These are phyloP conservation scores for Holcopasites calliopsidis DNA, from an alignment of 1,140 invertebrate species.

Conservation along the genomic window DNA sequence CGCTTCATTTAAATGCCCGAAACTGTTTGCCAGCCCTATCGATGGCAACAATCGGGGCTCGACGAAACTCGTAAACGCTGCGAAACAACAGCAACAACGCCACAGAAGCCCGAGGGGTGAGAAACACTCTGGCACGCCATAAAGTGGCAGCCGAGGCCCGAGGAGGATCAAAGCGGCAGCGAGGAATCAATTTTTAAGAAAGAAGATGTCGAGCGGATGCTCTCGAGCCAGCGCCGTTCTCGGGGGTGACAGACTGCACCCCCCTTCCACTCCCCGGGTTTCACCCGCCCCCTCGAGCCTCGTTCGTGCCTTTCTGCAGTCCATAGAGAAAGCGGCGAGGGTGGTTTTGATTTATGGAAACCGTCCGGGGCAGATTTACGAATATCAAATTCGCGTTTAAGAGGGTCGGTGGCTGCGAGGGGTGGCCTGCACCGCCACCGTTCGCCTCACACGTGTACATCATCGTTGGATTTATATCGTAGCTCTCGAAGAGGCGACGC, in stretches of 20 bases:
- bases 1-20: not conserved
- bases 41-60: not conserved
- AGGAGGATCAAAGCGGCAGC: slow-evolving; percentile 54
- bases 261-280: not conserved
- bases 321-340: slow-evolving; percentile 52
- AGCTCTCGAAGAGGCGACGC: slow-evolving; percentile 52
- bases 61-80: not conserved
- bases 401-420: slow-evolving; percentile 58
- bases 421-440: slow-evolving; percentile 59
- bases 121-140: not conserved
- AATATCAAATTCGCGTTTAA: slow-evolving; percentile 79
- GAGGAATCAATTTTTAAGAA: slow-evolving; percentile 63
- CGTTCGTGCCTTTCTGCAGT: slow-evolving; percentile 24
- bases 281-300: not conserved
- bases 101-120: not conserved
- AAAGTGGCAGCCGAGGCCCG: slow-evolving; percentile 6
- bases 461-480: slow-evolving; percentile 65
- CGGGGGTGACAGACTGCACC: not conserved
- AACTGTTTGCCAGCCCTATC: not conserved
- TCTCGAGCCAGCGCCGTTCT: slow-evolving; percentile 28
- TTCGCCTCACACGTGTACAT: slow-evolving; percentile 67
- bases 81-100: not conserved
- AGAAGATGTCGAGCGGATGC: slow-evolving; percentile 65
- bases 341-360: slow-evolving; percentile 79
- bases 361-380: slow-evolving; percentile 78